Evolutionary conservation across 2,888 invertebrate species (phyloP).

Genomic region (Trichacis sp.): DNA sequence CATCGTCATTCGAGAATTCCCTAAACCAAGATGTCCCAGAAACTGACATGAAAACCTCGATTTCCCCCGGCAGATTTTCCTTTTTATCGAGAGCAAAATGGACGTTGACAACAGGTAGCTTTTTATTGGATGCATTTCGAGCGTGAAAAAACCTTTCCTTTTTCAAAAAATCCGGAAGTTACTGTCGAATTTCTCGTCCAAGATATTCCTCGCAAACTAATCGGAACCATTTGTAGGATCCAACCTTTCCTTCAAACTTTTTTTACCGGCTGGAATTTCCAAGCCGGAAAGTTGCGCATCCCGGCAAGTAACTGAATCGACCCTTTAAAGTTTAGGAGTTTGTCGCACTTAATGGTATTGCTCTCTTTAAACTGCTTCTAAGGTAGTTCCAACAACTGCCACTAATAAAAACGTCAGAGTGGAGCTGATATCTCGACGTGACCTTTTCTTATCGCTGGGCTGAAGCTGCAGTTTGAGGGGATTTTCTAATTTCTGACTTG

Average conservation of each 20-base stretch:
- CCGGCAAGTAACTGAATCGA: slow-evolving; percentile 50
- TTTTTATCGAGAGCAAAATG: background rate
- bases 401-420: slow-evolving; percentile 52
- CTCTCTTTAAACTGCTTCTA: slow-evolving; percentile 46
- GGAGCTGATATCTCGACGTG: slow-evolving; percentile 23
- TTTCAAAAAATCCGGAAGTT: background rate
- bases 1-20: slow-evolving; percentile 48
- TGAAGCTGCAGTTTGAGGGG: slow-evolving; percentile 17
- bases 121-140: slow-evolving; percentile 8
- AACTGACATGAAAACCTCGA: slow-evolving; percentile 29
- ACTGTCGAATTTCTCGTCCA: too few species aligned
- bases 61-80: background rate
- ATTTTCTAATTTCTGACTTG: slow-evolving; percentile 29
- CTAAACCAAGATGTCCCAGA: slow-evolving; percentile 38
- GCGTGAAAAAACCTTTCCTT: background rate
- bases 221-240: background rate
- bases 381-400: slow-evolving; percentile 44
- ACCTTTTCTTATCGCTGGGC: slow-evolving; percentile 22
- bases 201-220: too few species aligned
- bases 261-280: slow-evolving; percentile 13
- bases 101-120: slow-evolving; percentile 28
- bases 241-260: background rate
- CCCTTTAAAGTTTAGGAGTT: slow-evolving; percentile 53
- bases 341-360: slow-evolving; percentile 56
- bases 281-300: slow-evolving; percentile 38